Evolutionary conservation across 2,113 vertebrate species (phyloP).

Genomic region (Plotosus lineatus): DNA sequence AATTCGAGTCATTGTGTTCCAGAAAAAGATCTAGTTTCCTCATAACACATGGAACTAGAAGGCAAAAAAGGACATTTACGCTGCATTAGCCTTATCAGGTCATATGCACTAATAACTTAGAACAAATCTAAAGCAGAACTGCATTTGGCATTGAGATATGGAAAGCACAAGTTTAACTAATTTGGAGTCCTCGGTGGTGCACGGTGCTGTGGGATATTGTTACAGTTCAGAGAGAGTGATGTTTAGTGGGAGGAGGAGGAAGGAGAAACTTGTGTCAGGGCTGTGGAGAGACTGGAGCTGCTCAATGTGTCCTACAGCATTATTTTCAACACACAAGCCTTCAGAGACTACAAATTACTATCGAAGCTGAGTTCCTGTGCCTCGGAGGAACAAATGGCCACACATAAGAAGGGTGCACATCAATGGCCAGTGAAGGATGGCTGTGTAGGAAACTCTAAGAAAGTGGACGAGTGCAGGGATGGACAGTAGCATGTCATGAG

Average conservation of each 20-base stretch:
- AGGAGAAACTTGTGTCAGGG: constrained; percentile 49
- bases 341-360: constrained; percentile 14
- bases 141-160: constrained; percentile 55
- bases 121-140: constrained; percentile 72
- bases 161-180: constrained; percentile 56
- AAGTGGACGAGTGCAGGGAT: constrained; percentile 39
- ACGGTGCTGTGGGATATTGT: constrained; percentile 47
- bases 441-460: constrained; percentile 32
- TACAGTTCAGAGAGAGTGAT: constrained; percentile 48
- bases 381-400: constrained; percentile 30
- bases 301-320: constrained; percentile 36
- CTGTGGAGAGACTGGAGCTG: constrained; percentile 35
- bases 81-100: constrained; percentile 64
- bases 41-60: constrained; percentile 62
- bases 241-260: constrained; percentile 42
- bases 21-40: constrained; percentile 61
- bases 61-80: constrained; percentile 64
- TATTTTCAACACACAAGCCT: constrained; percentile 20
- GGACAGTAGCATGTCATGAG: constrained; percentile 59
- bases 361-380: constrained; percentile 19
- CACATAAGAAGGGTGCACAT: constrained; percentile 36
- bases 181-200: constrained; percentile 51
- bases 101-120: constrained; percentile 60
- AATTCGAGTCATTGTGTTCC: constrained; percentile 47
- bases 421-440: constrained; percentile 46